Evolutionary conservation across 1,140 invertebrate species (phyloP).

Genomic region (Bilobella aurantiaca): DNA sequence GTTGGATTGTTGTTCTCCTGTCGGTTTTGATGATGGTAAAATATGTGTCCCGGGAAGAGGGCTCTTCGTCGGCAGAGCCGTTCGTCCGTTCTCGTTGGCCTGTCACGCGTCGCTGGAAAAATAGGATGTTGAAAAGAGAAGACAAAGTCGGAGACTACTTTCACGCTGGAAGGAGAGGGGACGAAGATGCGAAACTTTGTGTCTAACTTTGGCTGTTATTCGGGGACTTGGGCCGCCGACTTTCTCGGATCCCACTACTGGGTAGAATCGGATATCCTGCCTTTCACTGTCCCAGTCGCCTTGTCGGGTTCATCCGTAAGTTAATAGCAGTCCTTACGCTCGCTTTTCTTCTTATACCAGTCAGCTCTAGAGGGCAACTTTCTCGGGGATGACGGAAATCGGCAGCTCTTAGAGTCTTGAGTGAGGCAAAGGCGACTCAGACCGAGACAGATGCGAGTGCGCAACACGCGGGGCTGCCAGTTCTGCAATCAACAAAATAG

Average conservation of each 20-base stretch:
- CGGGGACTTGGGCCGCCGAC: not conserved
- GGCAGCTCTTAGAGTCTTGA: not conserved
- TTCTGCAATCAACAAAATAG: too few relatives aligned
- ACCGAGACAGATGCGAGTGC: not conserved
- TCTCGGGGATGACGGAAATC: slow-evolving; percentile 6
- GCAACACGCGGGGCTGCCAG: not conserved
- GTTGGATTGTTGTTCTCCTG: slow-evolving; percentile 8
- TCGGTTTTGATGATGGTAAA: slow-evolving; percentile 8
- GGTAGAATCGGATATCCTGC: slow-evolving; percentile 6
- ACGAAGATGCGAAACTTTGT: not conserved
- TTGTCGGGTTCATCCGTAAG: slow-evolving; percentile 2
- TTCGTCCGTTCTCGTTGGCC: not conserved
- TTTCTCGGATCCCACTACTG: not conserved
- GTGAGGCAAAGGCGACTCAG: too few relatives aligned
- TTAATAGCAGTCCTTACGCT: not conserved
- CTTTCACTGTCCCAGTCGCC: not conserved
- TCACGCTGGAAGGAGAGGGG: not conserved
- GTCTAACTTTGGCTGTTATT: not conserved
- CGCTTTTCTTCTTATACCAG: slow-evolving; percentile 4
- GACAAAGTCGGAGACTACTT: slow-evolving; percentile 1
- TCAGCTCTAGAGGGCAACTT: too few relatives aligned
- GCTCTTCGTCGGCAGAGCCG: not conserved
- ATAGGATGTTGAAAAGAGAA: slow-evolving; percentile 1
- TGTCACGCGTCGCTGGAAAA: slow-evolving; percentile 5
- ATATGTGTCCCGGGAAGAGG: not conserved